Percentiles rank a stretch among this genome's conserved stretches.
phyloP scores from a whole-genome alignment of 2,797 vertebrate species.

The Halcyon leucocephala region DNA sequence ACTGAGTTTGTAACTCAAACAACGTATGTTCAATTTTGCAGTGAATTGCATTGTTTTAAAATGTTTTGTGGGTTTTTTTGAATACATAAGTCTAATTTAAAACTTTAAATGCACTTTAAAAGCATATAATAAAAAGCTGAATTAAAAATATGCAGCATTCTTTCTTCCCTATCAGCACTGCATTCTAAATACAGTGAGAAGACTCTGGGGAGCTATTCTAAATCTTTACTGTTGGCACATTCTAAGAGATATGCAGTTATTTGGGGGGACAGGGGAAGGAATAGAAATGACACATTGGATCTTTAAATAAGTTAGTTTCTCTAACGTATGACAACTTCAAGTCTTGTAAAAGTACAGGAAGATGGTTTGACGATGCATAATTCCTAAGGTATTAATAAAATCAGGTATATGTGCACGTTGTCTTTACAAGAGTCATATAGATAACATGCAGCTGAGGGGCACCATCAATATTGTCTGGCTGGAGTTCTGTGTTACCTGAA shows the following conservation, averaged over 20 bases:
- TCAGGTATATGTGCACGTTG: rapidly evolving
- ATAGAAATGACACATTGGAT: neutral
- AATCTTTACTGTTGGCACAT: neutral
- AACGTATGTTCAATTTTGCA: neutral
- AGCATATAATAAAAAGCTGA: neutral
- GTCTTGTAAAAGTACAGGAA: neutral
- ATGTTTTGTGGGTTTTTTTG: neutral
- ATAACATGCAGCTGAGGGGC: neutral
- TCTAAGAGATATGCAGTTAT: neutral
- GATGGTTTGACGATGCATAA: neutral
- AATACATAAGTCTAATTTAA: neutral
- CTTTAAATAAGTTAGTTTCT: neutral
- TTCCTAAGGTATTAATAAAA: neutral
- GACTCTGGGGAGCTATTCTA: neutral
- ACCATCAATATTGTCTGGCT: neutral
- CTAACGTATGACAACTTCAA: neutral
- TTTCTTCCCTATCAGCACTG: neutral
- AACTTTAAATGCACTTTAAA: neutral
- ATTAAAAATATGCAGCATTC: neutral
- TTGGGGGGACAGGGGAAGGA: rapidly evolving
- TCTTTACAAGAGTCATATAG: neutral
- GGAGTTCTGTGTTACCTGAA: neutral
- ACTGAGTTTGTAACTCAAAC: neutral
- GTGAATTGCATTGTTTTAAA: neutral
- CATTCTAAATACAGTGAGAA: neutral